Evolutionary conservation across 2,888 invertebrate species (phyloP).

Genomic region (Cynaeus angustus): DNA sequence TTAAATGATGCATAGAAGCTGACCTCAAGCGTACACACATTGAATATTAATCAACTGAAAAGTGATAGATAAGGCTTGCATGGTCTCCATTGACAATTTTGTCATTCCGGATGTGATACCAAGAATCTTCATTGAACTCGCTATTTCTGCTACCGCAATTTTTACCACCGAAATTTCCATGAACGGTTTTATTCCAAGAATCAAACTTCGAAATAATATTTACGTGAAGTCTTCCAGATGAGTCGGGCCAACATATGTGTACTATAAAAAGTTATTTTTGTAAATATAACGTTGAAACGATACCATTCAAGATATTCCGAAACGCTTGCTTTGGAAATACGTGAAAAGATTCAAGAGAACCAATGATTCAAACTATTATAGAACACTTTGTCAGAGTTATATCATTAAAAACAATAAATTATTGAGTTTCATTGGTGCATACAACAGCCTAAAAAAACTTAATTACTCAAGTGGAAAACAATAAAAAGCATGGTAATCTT

Average conservation of each 20-base stretch:
- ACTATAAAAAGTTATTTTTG: conserved; percentile 26
- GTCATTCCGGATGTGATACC: not conserved
- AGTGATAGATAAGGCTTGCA: not conserved
- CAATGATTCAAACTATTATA: too few species aligned
- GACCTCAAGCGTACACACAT: not conserved
- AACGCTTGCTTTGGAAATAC: not conserved
- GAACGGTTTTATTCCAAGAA: not conserved
- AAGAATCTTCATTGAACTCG: not conserved
- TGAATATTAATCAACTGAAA: conserved; percentile 2
- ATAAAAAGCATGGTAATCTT: too few species aligned
- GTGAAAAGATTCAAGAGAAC: not conserved
- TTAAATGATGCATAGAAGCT: conserved; percentile 14
- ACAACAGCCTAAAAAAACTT: too few species aligned
- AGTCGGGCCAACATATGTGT: conserved; percentile 8
- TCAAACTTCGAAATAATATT: conserved; percentile 3
- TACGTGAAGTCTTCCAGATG: conserved; percentile 26
- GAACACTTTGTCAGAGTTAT: too few species aligned
- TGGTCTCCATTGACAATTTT: conserved; percentile 8
- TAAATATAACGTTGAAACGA: conserved; percentile 4
- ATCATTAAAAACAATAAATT: too few species aligned
- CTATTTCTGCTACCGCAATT: not conserved
- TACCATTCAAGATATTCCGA: not conserved
- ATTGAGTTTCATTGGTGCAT: too few species aligned
- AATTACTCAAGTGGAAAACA: too few species aligned
- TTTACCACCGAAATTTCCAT: not conserved